Evolutionary conservation across 2,113 vertebrate genomes (phyloP).

Genomic region (Equus przewalskii): DNA sequence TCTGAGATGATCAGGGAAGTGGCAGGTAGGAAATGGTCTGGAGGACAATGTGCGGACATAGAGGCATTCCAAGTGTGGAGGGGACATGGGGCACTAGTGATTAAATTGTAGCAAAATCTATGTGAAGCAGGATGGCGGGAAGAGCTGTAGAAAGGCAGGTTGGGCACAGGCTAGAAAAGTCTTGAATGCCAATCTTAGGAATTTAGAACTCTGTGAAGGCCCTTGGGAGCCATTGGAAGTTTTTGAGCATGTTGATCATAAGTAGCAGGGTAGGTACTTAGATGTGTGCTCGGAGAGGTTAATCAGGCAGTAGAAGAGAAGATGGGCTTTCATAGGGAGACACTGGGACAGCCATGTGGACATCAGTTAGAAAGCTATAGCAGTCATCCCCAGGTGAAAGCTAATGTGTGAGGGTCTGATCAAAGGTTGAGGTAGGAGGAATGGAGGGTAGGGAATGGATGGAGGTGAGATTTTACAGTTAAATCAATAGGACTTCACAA

Average conservation of each 20-base stretch:
- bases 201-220: constrained; percentile 10
- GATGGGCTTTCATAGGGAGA: not conserved
- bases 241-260: not conserved
- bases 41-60: not conserved
- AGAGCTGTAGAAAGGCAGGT: not conserved
- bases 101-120: not conserved
- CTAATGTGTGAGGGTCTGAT: not conserved
- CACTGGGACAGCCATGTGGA: not conserved
- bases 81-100: not conserved
- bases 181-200: not conserved
- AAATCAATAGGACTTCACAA: not conserved
- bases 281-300: not conserved
- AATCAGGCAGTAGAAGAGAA: not conserved
- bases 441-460: not conserved
- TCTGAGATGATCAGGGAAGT: constrained; percentile 5
- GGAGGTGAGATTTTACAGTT: not conserved
- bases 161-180: not conserved
- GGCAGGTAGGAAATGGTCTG: not conserved
- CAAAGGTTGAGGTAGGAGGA: not conserved
- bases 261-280: not conserved
- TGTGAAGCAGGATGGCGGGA: not conserved
- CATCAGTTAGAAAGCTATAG: not conserved
- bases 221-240: not conserved
- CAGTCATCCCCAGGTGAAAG: not conserved
- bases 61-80: not conserved